Evolutionary conservation across 2,888 invertebrate genomes (phyloP), one percentile per base, ranked within the genome.

Genomic region (Xestia c-nigrum): DNA sequence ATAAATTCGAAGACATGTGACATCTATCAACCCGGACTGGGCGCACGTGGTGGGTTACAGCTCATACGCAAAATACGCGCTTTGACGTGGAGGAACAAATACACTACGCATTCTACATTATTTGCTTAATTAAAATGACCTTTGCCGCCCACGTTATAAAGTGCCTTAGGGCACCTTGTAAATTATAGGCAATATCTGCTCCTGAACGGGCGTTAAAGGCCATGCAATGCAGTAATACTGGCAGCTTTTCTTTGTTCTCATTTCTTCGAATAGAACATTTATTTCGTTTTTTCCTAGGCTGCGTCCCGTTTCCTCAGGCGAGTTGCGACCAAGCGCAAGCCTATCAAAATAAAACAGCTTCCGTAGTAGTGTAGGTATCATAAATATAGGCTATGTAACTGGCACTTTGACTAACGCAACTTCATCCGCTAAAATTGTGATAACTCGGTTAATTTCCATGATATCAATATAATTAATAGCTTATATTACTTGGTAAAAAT

Each of bases 181-280:
- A 40, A 69, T 43, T 55, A 69, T 43, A 55, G 21, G 43, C 72
- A 10, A 21, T 43, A 69, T 43, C 31, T 55, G 43, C n/a, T n/a
- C 16, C 31, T 7, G 70, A 64, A 38, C 14, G 9, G 6, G n/a
- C 16, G 16, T 38, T 50, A 21, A 31, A 64, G 1, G 19, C 21
- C 5, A 19, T 52, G 46, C 59, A 78, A 40, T 46, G 47, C 64
- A 65, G 55, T 31, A 6, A 14, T 40, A 31, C 38, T 10, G 24
- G 21, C 46, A 12, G 31, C 2, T 6, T 19, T 6, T 31, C 31
- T n/a, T 65, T 52, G 16, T 52, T 24, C 5, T 0, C 16, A 4
- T 43, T 19, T 61, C 24, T 24, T 57, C 3, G 24, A 57, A 14
- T 1, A 24, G 57, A 57, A 14, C 14, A 24, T 57, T 57, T 24